phyloP scores from a whole-genome alignment of 2,888 invertebrate genomes.

The Drosophila dives region DNA sequence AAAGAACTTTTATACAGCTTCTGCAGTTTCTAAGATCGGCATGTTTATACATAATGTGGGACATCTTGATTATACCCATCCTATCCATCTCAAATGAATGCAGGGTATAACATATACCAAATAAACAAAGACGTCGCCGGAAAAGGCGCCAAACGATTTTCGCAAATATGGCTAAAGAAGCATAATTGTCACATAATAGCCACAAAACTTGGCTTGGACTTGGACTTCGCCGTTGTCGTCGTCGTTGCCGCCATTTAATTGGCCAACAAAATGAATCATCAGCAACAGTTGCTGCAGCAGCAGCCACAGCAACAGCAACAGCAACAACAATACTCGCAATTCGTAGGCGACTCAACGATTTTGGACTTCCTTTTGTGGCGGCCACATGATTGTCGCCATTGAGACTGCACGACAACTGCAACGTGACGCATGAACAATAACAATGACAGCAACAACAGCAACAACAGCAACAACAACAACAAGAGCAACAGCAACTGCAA shows the following conservation, averaged over 20 bases:
- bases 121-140: not conserved
- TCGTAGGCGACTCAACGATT: conserved; percentile 56
- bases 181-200: conserved; percentile 56
- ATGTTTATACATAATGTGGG: too few relatives aligned
- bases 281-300: conserved; percentile 11
- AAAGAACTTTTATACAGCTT: not conserved
- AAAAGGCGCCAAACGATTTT: conserved; percentile 16
- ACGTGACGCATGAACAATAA: conserved; percentile 49
- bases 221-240: conserved; percentile 20
- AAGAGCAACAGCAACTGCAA: too few relatives aligned
- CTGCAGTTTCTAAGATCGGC: too few relatives aligned
- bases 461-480: conserved; percentile 15
- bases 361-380: conserved; percentile 57
- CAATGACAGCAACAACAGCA: conserved; percentile 18
- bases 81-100: not conserved
- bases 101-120: not conserved
- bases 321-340: conserved; percentile 37
- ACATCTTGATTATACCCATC: not conserved
- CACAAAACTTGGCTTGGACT: conserved; percentile 37
- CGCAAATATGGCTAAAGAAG: conserved; percentile 53
- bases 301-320: conserved; percentile 19
- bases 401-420: conserved; percentile 60
- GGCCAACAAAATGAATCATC: conserved; percentile 52
- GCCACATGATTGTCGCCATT: conserved; percentile 57
- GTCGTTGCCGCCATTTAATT: conserved; percentile 34